These are phyloP conservation scores for Oikopleura vanhoeffeni DNA, from an alignment of 23 tunicate genomes.

Conservation along the genomic window DNA sequence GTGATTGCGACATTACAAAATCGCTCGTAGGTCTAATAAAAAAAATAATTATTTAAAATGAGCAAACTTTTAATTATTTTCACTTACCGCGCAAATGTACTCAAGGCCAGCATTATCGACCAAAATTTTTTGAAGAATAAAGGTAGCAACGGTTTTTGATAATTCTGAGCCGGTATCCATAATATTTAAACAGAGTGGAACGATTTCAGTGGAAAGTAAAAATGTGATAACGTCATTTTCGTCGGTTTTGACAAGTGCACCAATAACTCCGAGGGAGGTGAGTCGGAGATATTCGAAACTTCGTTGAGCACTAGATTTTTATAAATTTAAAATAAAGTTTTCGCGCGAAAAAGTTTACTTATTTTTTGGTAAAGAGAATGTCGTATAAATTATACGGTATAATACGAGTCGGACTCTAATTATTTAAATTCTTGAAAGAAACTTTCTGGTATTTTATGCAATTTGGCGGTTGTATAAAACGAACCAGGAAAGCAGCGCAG, in stretches of 20 bases:
- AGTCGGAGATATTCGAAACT: slow-evolving; percentile 77
- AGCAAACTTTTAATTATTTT: too few relatives aligned
- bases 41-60: too few relatives aligned
- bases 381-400: too few relatives aligned
- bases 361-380: too few relatives aligned
- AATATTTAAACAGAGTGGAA: slow-evolving; percentile 72
- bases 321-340: neutral
- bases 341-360: too few relatives aligned
- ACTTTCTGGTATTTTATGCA: too few relatives aligned
- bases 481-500: too few relatives aligned
- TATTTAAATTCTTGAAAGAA: too few relatives aligned
- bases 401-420: too few relatives aligned
- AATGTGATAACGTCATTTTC: slow-evolving; percentile 93
- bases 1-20: slow-evolving; percentile 96
- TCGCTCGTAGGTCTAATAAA: slow-evolving; percentile 67
- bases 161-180: slow-evolving; percentile 90
- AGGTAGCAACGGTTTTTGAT: slow-evolving; percentile 89
- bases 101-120: slow-evolving; percentile 64
- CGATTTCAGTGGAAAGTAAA: slow-evolving; percentile 81
- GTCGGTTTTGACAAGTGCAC: slow-evolving; percentile 88
- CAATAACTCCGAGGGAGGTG: slow-evolving; percentile 84
- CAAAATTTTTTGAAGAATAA: slow-evolving; percentile 79
- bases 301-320: slow-evolving; percentile 13
- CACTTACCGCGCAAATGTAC: slow-evolving; percentile 33
- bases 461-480: too few relatives aligned